Evolutionary conservation across 2,113 vertebrate genomes (phyloP).

Genomic region (Phylloscopus whistleri): DNA sequence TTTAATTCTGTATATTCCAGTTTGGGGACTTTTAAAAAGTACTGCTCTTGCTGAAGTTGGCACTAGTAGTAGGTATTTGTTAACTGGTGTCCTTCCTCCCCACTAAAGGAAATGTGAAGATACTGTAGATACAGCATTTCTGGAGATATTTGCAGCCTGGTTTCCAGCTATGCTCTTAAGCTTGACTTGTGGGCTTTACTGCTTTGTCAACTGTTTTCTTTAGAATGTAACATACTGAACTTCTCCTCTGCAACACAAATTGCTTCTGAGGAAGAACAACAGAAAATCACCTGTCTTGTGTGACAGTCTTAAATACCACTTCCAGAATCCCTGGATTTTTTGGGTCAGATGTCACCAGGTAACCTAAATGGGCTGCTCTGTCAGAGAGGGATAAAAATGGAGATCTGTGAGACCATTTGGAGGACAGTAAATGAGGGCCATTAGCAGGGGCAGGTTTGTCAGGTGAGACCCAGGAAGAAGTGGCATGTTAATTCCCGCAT

Average conservation of each 20-base stretch:
- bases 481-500: not conserved
- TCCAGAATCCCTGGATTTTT: not conserved
- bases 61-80: not conserved
- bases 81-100: not conserved
- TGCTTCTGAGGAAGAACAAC: not conserved
- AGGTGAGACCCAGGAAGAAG: not conserved
- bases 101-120: not conserved
- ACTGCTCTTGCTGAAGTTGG: not conserved
- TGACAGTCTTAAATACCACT: not conserved
- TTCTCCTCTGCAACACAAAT: not conserved
- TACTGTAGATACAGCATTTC: not conserved
- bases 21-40: not conserved
- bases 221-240: not conserved
- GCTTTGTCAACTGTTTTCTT: not conserved
- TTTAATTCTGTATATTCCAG: constrained; percentile 25
- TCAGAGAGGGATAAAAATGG: not conserved
- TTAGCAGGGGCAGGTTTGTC: not conserved
- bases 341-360: not conserved
- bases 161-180: not conserved
- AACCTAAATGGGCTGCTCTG: not conserved
- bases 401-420: not conserved
- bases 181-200: not conserved
- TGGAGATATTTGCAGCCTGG: not conserved
- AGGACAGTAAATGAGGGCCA: not conserved
- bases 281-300: not conserved